Base-by-base conservation (phyloP, 2,888 invertebrate species). In the Boloria euphrosyne region DNA sequence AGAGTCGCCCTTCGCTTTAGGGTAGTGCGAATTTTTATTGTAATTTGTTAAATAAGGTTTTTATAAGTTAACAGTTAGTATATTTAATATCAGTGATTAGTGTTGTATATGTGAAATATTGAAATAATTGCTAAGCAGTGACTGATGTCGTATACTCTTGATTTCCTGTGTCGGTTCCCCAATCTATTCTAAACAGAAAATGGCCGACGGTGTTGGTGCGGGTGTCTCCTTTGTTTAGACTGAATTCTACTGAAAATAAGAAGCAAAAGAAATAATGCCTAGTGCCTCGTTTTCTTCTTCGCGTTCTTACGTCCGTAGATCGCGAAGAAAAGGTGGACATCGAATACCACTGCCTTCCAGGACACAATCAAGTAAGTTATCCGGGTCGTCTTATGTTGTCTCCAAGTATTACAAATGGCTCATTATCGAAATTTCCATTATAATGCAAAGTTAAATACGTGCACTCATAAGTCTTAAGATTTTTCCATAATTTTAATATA, bases 281-380 rank as follows among this genome's bases (percentile, higher is more conserved):
- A 97, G 97, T 95, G 97, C 97, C 93, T 97, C 97, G 90, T 97
- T 97, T 93, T 96, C 97, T 88, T 96, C 97, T 93, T 96, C 97
- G 92, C 95, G 97, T 94, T 96, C 96, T 93, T 97, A 96, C 93
- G 96, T 96, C 85, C 95, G 97, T 92, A 95, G 97, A 93, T 97
- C 97, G 89, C 95, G 97, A 88, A 96, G 97, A 93, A 97, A 97
- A 96, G 96, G 96, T 88, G 96, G 96, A 81, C 97, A 97, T 93
- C 95, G 97, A 87, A 96, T 96, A 88, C 96, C 96, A 80, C 93
- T 96, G 88, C 96, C 96, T 84, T 96, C 96, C 81, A 94, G 96
- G 92, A 95, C 95, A 85, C 95, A 95, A 93, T 95, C 96, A 91
- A 96, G 96, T 96, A 93, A 95, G 95, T 94, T 75, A 90, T 90